Base-by-base conservation (phyloP, 2,888 invertebrate genomes). In the Trissonchulus latispiculum region DNA sequence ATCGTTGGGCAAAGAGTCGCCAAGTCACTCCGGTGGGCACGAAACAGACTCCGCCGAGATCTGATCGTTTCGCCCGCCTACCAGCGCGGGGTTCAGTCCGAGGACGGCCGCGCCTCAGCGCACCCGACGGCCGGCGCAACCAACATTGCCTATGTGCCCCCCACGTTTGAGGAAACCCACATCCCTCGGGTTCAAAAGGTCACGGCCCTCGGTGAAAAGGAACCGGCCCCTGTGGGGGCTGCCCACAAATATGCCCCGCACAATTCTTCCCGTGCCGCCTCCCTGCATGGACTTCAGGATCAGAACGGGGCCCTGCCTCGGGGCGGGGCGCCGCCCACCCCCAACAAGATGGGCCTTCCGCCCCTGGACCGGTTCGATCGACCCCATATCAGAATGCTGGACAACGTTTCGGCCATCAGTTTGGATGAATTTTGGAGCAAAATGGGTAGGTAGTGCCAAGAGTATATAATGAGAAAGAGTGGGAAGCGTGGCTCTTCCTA, bases 321-420 rank as follows among this genome's bases (percentile, higher is more conserved):
- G 8, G 48, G 48, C 8, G n/a, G n/a, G n/a, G n/a, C n/a, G n/a
- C n/a, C n/a, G n/a, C n/a, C n/a, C n/a, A n/a, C n/a, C n/a, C 8
- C 23, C 48, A 8, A 48, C 48, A 48, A 48, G 48, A 23, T 23
- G 23, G 68, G 31, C 36, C 31, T 70, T 2, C 35, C 73, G 1
- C 66, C 70, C n/a, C 31, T 68, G 32, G 76, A 75, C 8, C 71
- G 77, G 18, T 80, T 80, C 69, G 79, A 78, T 67, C 75, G 79
- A 31, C 80, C 80, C 0, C 75, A 77, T 15, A 78, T 79, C 73
- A 73, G 77, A 29, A 75, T 78, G 1, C 77, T 80, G 8, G 80
- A 80, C 73, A 80, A 78, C 68, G 79, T 79, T 2, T 79, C 79
- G 1, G 79, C 80, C 15, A 79, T 80, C 8, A 79, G 79, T 1